These are phyloP conservation scores for Branchinecta lynchi DNA, from an alignment of 1,140 invertebrate genomes.

Conservation along the genomic window DNA sequence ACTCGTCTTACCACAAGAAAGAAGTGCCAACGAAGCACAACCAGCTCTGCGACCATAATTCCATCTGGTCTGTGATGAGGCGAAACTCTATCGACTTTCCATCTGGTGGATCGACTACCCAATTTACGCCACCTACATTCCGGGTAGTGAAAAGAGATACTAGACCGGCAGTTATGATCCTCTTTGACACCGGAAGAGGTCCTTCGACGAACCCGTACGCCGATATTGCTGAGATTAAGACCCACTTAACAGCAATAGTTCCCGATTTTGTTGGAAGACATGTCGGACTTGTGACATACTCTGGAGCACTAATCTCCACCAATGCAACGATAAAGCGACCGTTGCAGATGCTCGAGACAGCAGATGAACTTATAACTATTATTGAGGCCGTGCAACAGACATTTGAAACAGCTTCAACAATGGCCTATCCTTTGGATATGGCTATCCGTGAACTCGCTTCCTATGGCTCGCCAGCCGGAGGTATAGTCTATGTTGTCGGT, in stretches of 20 bases:
- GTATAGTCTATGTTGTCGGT: background rate
- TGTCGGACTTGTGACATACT: background rate
- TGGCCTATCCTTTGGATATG: background rate
- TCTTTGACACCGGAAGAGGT: background rate
- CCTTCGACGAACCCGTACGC: background rate
- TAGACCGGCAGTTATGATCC: background rate
- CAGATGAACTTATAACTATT: background rate
- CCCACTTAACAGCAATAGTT: background rate
- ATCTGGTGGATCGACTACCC: background rate
- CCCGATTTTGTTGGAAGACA: background rate
- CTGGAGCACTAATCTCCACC: background rate
- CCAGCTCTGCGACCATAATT: constrained; percentile 24
- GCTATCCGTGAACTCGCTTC: background rate
- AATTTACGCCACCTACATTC: background rate
- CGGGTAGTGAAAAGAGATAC: background rate
- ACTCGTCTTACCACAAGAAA: constrained; percentile 24
- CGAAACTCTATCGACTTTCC: constrained; percentile 14
- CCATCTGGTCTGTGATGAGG: constrained; percentile 25
- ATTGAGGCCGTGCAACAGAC: background rate
- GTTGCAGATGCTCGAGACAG: background rate
- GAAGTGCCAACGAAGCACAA: constrained; percentile 26
- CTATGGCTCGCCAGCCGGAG: background rate
- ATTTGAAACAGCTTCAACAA: background rate
- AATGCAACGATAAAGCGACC: background rate
- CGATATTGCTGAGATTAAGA: background rate